Conservation (phyloP, 2,888 invertebrate genomes). For the Archips xylosteana region DNA sequence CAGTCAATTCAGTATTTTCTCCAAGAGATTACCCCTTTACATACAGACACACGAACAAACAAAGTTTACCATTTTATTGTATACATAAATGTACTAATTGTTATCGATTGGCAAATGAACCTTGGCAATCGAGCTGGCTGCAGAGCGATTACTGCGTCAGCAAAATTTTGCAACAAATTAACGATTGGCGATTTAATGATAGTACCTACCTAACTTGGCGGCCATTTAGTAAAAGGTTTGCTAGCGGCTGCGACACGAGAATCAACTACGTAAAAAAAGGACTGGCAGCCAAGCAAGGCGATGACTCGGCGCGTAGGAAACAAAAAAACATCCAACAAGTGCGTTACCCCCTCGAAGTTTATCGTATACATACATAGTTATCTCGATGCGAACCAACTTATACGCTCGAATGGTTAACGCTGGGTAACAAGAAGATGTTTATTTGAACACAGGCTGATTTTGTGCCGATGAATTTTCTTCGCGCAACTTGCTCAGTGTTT, state of each 20-base stretch:
- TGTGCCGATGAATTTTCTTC: conserved; percentile 29
- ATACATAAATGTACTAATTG: background rate
- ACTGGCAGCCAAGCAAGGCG: conserved; percentile 64
- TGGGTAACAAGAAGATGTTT: conserved; percentile 26
- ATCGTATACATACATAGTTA: conserved; percentile 64
- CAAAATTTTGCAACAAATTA: conserved; percentile 45
- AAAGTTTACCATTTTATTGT: background rate
- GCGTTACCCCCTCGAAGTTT: conserved; percentile 83
- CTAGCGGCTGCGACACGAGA: conserved; percentile 64
- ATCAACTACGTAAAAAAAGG: conserved; percentile 73
- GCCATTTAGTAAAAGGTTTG: conserved; percentile 71
- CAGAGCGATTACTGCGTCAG: conserved; percentile 36
- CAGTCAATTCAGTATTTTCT: too few relatives aligned
- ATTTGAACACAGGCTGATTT: conserved; percentile 29
- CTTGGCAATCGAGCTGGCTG: conserved; percentile 42
- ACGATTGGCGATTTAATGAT: conserved; percentile 45
- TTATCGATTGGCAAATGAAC: conserved; percentile 33
- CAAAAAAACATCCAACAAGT: conserved; percentile 73
- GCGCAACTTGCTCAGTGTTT: background rate
- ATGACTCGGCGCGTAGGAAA: conserved; percentile 75
- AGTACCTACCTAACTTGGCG: conserved; percentile 43
- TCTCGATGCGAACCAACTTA: conserved; percentile 53
- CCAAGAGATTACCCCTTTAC: too few relatives aligned
- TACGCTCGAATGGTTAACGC: conserved; percentile 37
- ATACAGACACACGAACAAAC: too few relatives aligned